Conservation (phyloP, 1,140 invertebrate species). For the Ladona fulva region DNA sequence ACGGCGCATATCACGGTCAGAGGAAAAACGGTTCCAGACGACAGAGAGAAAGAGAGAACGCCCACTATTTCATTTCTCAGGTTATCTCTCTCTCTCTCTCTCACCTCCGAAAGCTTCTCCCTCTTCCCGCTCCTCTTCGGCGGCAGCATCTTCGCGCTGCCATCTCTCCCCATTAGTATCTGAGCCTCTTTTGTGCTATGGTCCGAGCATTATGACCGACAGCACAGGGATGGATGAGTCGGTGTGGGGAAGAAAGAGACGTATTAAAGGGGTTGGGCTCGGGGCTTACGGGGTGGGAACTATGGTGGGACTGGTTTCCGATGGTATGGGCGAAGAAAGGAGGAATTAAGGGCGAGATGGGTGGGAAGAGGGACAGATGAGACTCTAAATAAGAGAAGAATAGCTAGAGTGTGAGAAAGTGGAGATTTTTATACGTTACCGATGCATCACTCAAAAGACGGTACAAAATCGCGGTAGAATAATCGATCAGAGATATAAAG, state of each 20-base stretch:
- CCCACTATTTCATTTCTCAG: background rate
- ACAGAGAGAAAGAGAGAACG: background rate
- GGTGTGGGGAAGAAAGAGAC: background rate
- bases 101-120: background rate
- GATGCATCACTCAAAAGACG: too few species aligned
- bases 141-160: background rate
- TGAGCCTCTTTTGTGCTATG: background rate
- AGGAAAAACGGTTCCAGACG: background rate
- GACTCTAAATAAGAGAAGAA: background rate
- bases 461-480: too few species aligned
- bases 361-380: background rate
- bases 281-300: background rate
- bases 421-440: background rate
- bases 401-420: background rate
- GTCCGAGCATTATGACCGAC: slow-evolving; percentile 1
- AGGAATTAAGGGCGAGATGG: background rate
- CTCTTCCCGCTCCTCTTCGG: background rate
- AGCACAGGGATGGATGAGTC: background rate
- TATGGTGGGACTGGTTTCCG: background rate
- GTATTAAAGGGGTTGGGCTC: background rate
- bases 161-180: background rate
- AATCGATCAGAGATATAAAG: too few species aligned
- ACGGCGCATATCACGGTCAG: background rate
- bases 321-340: background rate
- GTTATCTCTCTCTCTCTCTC: background rate